Conservation (phyloP, 37 sponge, comb jelly and placozoan species). For the Diacarnus erythraeanus region DNA sequence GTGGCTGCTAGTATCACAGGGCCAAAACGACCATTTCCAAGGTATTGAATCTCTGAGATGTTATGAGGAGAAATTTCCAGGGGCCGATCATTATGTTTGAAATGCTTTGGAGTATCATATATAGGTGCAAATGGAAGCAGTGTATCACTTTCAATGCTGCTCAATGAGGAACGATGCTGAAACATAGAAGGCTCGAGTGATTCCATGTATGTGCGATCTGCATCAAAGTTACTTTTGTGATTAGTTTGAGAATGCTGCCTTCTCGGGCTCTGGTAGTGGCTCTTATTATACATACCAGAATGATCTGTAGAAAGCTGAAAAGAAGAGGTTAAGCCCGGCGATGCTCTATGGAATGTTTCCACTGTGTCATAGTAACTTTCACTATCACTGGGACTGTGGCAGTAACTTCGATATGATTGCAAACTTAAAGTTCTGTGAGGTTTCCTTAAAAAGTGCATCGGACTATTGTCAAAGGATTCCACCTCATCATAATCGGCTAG, state of each 20-base stretch:
- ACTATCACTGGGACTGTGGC: neutral
- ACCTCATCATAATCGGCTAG: slow-evolving; percentile 11
- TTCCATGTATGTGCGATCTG: slow-evolving; percentile 47
- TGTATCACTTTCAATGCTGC: neutral
- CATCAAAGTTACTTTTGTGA: neutral
- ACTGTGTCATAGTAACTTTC: slow-evolving; percentile 35
- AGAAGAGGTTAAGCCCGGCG: slow-evolving; percentile 7
- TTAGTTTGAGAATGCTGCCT: neutral
- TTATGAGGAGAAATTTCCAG: slow-evolving; percentile 22
- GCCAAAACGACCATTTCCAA: slow-evolving; percentile 74
- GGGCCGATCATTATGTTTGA: slow-evolving; percentile 8
- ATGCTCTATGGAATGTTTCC: slow-evolving; percentile 5
- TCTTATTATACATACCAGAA: neutral
- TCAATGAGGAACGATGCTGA: neutral
- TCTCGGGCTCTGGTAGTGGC: slow-evolving; percentile 21
- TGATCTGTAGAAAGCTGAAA: neutral
- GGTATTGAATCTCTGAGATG: slow-evolving; percentile 28
- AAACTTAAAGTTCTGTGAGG: neutral
- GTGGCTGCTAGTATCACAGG: slow-evolving; percentile 62
- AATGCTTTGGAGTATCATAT: slow-evolving; percentile 23
- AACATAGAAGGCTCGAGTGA: slow-evolving; percentile 62
- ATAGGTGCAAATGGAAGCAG: slow-evolving; percentile 55
- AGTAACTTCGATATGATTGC: neutral
- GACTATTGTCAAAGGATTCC: neutral
- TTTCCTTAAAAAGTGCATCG: neutral